phyloP scores from a whole-genome alignment of 2,888 invertebrate genomes.

The Gryllus longicercus region DNA sequence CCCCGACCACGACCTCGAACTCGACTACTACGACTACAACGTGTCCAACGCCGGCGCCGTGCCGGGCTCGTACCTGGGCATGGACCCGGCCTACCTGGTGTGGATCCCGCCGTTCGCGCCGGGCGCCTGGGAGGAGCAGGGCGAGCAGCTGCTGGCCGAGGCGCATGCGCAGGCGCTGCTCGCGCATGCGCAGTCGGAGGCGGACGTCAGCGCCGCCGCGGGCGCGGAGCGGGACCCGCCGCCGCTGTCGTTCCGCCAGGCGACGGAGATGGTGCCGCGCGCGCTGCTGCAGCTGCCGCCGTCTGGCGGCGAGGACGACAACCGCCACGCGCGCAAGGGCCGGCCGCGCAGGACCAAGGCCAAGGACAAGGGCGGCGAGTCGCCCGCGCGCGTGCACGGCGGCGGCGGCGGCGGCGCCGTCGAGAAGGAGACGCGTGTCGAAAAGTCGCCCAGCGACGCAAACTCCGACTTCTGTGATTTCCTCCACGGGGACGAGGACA shows the following conservation, averaged over 20 bases:
- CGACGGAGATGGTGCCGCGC: background rate
- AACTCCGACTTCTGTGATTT: slow-evolving; percentile 44
- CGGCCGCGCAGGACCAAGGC: slow-evolving; percentile 19
- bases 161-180: background rate
- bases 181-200: background rate
- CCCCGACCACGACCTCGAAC: slow-evolving; percentile 72
- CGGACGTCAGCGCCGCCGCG: background rate
- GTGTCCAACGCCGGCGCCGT: slow-evolving; percentile 78
- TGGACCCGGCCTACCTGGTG: slow-evolving; percentile 84
- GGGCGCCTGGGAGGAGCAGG: slow-evolving; percentile 31
- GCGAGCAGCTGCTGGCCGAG: background rate
- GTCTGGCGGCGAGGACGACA: background rate
- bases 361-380: background rate
- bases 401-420: background rate
- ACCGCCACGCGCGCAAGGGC: slow-evolving; percentile 19
- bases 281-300: background rate
- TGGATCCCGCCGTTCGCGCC: slow-evolving; percentile 71
- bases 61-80: slow-evolving; percentile 74
- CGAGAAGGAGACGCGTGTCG: slow-evolving; percentile 64
- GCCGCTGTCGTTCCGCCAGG: background rate
- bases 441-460: slow-evolving; percentile 58
- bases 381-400: slow-evolving; percentile 28
- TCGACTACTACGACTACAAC: slow-evolving; percentile 87
- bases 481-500: slow-evolving; percentile 59
- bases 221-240: background rate